Base-by-base conservation (phyloP, 2,888 invertebrate genomes). In the Tenthredo livida region DNA sequence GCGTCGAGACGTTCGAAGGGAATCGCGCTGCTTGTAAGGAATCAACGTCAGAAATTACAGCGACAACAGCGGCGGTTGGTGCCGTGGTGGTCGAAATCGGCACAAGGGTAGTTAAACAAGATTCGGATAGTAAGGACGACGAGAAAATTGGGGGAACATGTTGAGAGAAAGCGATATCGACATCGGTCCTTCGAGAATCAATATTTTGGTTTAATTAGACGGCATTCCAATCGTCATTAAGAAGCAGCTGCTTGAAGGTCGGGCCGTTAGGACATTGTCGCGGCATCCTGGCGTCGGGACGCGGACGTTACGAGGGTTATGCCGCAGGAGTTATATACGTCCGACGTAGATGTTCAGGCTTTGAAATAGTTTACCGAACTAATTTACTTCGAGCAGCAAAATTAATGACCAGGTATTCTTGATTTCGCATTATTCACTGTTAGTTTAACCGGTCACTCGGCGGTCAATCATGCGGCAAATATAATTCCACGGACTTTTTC, bases 281-380 rank as follows among this genome's bases (percentile, higher is more conserved):
- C 84, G 85, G 37, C 85, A 85, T 54, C 65, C 58, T 75, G 70
- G 86, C 84, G 82, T 72, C 75, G 80, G 84, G 50, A 84, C 83
- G 85, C 85, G 84, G 50, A 84, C 83, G 85, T 86, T 75, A 70
- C 72, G 85, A 43, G 61, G 84, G 86, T 83, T 86, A 84, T 85
- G 85, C 82, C 84, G 85, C 82, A 85, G 70, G 73, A 86, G 37
- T 86, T 86, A 86, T 85, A 88, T 88, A 87, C 88, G 86, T 87
- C 86, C 86, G 88, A 88, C 89, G 89, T 89, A 87, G 89, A 89
- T 89, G 88, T 88, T n/a, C n/a, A n/a, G 88, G 90, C 89, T 90
- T 83, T 88, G 87, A 88, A 89, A 91, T 90, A 91, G 90, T 91
- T 91, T 90, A 86, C 88, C 87, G 87, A 90, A 91, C 90, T 90